Evolutionary conservation across 1,140 invertebrate species (phyloP).

Genomic region (Geopemphigus sp.): DNA sequence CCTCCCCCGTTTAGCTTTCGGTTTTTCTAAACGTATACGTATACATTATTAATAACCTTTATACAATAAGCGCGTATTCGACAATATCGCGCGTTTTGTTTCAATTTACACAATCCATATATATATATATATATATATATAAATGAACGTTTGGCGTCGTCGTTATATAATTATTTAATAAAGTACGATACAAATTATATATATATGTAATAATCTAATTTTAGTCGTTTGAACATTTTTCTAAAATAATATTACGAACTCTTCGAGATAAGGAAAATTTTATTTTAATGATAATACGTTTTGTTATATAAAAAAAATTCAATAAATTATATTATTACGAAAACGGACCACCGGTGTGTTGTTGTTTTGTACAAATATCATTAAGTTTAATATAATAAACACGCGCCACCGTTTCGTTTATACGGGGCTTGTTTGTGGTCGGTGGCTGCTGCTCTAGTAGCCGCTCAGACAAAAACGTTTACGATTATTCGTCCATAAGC

Average conservation of each 20-base stretch:
- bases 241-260: slow-evolving; percentile 16
- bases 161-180: not conserved
- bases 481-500: no score
- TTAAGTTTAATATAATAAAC: no score
- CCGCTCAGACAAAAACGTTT: no score
- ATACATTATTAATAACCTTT: slow-evolving; percentile 17
- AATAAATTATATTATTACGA: slow-evolving; percentile 38
- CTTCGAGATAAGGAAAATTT: slow-evolving; percentile 26
- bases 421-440: no score
- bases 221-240: slow-evolving; percentile 37
- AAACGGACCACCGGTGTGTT: no score
- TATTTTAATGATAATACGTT: slow-evolving; percentile 42
- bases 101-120: not conserved
- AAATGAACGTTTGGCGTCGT: no score
- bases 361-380: not conserved
- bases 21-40: no score
- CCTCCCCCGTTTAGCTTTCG: no score
- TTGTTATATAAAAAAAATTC: slow-evolving; percentile 38
- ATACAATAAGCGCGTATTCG: slow-evolving; percentile 28
- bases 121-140: no score
- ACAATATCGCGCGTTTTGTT: slow-evolving; percentile 34
- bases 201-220: slow-evolving; percentile 16
- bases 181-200: slow-evolving; percentile 2
- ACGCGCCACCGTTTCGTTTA: no score
- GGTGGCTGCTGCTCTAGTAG: no score